Percentiles rank a stretch among this genome's conserved stretches.
Conservation (phyloP, 2,113 vertebrate species). For the Tympanuchus pallidicinctus region DNA sequence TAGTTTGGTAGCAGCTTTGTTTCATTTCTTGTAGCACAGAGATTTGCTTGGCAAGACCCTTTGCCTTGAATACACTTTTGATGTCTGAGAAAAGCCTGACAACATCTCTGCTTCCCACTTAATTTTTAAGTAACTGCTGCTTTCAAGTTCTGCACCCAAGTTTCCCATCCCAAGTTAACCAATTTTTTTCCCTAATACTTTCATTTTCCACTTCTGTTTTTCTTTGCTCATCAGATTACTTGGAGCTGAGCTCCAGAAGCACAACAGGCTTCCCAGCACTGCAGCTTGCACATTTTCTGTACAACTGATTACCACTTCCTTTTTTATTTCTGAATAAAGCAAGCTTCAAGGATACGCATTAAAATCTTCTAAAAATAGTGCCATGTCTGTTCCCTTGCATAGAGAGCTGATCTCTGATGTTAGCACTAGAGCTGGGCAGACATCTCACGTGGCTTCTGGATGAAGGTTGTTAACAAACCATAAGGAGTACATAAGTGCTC, state of each 20-base stretch:
- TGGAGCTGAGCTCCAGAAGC: not conserved
- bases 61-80: not conserved
- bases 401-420: not conserved
- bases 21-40: not conserved
- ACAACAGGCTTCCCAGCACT: not conserved
- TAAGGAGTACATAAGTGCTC: not conserved
- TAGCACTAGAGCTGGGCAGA: not conserved
- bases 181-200: not conserved
- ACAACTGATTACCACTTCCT: not conserved
- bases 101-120: constrained; percentile 12
- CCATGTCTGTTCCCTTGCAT: not conserved
- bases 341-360: not conserved
- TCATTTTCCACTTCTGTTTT: constrained; percentile 58
- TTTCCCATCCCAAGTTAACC: constrained; percentile 23
- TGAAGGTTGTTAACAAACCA: not conserved
- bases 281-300: not conserved
- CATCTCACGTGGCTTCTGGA: not conserved
- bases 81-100: not conserved
- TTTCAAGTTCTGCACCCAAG: constrained; percentile 19
- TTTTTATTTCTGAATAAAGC: not conserved
- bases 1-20: not conserved
- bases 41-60: not conserved
- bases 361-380: not conserved
- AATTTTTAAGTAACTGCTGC: constrained; percentile 31
- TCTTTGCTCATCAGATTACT: not conserved